A percentile compares a stretch with the other conserved stretches of the same genome.
Evolutionary conservation across 2,888 invertebrate species (phyloP).

Genomic region (Ditylenchus weischeri): DNA sequence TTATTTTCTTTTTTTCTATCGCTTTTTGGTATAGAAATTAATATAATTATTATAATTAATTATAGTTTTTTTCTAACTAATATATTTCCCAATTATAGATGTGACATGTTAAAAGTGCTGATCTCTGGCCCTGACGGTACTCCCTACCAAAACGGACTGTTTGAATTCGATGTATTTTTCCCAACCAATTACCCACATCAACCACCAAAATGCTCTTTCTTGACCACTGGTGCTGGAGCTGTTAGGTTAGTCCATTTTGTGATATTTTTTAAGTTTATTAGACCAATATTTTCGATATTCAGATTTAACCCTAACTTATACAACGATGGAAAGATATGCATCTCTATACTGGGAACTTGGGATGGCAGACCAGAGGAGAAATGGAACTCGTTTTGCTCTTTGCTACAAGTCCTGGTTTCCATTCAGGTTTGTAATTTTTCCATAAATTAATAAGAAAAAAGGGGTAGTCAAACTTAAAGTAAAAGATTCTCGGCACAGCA

Average conservation of each 20-base stretch:
- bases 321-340: constrained; percentile 64
- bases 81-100: neutral
- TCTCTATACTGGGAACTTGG: constrained; percentile 52
- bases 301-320: constrained; percentile 70
- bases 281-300: constrained; percentile 7
- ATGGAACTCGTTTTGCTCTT: constrained; percentile 57
- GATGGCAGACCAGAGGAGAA: constrained; percentile 59
- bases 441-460: too few species aligned
- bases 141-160: constrained; percentile 66
- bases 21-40: too few species aligned
- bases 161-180: constrained; percentile 60
- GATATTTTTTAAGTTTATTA: neutral
- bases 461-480: too few species aligned
- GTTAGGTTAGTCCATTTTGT: constrained; percentile 55
- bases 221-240: constrained; percentile 66
- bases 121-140: constrained; percentile 64
- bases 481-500: too few species aligned
- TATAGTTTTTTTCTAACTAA: too few species aligned
- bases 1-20: too few species aligned
- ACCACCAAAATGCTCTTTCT: constrained; percentile 66
- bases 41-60: too few species aligned
- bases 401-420: constrained; percentile 57
- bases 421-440: constrained; percentile 47
- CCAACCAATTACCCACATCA: constrained; percentile 64
- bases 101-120: constrained; percentile 31